These are phyloP conservation scores for Solea solea DNA, from an alignment of 2,113 vertebrate genomes.

Conservation along the genomic window DNA sequence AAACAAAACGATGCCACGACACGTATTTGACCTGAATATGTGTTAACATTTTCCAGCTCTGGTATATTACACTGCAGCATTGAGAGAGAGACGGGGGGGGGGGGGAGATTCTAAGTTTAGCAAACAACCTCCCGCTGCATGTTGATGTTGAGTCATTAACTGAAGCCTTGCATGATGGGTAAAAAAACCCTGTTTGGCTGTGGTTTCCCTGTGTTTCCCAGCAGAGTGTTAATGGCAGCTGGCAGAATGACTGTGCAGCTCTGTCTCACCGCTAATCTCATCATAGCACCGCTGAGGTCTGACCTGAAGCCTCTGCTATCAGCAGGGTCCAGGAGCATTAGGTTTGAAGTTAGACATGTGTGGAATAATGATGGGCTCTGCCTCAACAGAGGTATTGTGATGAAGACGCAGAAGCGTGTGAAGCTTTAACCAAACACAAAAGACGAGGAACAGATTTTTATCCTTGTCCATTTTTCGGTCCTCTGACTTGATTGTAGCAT, in stretches of 20 bases:
- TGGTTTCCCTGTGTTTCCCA: background rate
- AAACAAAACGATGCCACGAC: too few species aligned
- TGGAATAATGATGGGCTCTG: background rate
- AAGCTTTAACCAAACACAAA: background rate
- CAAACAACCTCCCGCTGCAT: constrained; percentile 14
- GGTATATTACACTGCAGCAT: too few species aligned
- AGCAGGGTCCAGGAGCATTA: background rate
- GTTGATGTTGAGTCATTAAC: constrained; percentile 34
- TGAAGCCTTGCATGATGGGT: constrained; percentile 17
- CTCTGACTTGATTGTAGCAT: constrained; percentile 57
- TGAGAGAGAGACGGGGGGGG: too few species aligned
- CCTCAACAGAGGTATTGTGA: too few species aligned
- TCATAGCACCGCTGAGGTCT: constrained; percentile 26
- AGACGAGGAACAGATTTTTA: background rate
- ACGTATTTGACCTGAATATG: too few species aligned
- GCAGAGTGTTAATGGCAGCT: constrained; percentile 21
- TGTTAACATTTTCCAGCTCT: too few species aligned
- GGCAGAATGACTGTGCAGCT: constrained; percentile 21
- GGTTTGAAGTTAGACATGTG: background rate
- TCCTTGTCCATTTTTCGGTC: background rate
- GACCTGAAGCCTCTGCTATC: constrained; percentile 1
- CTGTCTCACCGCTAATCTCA: constrained; percentile 23
- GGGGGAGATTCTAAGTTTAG: too few species aligned
- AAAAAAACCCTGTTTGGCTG: constrained; percentile 48
- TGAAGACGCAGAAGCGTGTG: too few species aligned